Evolutionary conservation across 2,113 vertebrate species (phyloP).

Genomic region (Alligator mississippiensis): DNA sequence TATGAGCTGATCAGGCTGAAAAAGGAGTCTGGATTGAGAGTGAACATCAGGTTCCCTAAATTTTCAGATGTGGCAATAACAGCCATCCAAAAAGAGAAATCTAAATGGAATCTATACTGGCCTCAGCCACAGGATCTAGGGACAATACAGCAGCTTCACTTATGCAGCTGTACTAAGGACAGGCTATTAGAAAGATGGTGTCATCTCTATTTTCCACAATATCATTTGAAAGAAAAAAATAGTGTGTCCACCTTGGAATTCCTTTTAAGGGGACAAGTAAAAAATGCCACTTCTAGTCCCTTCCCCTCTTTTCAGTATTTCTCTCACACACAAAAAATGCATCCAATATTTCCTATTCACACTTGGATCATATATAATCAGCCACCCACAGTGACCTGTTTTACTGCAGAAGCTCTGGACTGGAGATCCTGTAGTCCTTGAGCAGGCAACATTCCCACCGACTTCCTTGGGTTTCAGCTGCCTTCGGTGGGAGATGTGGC

Average conservation of each 20-base stretch:
- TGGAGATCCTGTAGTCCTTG: not conserved
- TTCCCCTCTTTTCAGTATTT: not conserved
- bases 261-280: not conserved
- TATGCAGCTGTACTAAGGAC: not conserved
- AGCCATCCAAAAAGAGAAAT: not conserved
- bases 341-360: not conserved
- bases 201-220: not conserved
- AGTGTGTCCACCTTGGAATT: not conserved
- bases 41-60: not conserved
- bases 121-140: not conserved
- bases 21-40: too few relatives aligned
- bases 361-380: not conserved
- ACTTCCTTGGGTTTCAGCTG: not conserved
- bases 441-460: not conserved
- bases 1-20: not conserved
- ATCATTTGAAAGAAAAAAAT: not conserved
- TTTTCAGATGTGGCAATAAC: not conserved
- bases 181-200: not conserved
- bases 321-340: not conserved
- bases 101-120: not conserved
- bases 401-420: not conserved
- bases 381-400: not conserved
- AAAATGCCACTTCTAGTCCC: not conserved
- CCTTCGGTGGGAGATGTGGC: not conserved
- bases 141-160: not conserved